Conservation (phyloP, 2,888 invertebrate species). For the Cephus nigrinus region DNA sequence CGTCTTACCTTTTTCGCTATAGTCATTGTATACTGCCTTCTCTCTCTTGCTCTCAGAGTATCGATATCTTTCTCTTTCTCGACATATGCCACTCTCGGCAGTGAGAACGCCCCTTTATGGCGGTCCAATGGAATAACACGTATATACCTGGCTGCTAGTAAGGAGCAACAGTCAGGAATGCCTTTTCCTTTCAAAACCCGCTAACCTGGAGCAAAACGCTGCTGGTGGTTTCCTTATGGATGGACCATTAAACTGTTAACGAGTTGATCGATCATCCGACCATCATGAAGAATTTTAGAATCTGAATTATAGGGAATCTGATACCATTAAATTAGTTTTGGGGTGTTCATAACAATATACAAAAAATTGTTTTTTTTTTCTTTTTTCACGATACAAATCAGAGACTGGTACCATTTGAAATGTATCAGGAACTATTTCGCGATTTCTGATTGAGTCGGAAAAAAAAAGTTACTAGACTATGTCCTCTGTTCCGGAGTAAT, state of each 20-base stretch:
- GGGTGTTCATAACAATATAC: not conserved
- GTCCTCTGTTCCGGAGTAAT: not conserved
- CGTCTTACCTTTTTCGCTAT: constrained; percentile 13
- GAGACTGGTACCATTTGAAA: too few relatives aligned
- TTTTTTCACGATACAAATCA: too few relatives aligned
- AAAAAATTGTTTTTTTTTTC: too few relatives aligned
- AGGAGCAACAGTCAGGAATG: constrained; percentile 29
- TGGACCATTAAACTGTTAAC: not conserved
- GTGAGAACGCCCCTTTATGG: not conserved
- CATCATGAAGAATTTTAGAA: not conserved
- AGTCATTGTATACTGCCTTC: constrained; percentile 4
- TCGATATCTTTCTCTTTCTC: constrained; percentile 7
- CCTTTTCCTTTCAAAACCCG: constrained; percentile 47
- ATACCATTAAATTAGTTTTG: not conserved
- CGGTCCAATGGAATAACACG: not conserved
- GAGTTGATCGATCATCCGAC: not conserved
- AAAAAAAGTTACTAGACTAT: too few relatives aligned
- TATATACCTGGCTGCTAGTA: constrained; percentile 1
- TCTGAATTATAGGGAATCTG: not conserved
- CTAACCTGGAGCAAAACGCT: constrained; percentile 12
- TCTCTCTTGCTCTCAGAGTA: constrained; percentile 12
- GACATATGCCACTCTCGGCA: constrained; percentile 4
- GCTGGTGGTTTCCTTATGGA: not conserved
- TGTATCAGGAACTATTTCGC: too few relatives aligned
- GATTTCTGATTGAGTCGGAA: too few relatives aligned